phyloP scores from a whole-genome alignment of 1,140 invertebrate species.

The Dolichoris vasculosae region DNA sequence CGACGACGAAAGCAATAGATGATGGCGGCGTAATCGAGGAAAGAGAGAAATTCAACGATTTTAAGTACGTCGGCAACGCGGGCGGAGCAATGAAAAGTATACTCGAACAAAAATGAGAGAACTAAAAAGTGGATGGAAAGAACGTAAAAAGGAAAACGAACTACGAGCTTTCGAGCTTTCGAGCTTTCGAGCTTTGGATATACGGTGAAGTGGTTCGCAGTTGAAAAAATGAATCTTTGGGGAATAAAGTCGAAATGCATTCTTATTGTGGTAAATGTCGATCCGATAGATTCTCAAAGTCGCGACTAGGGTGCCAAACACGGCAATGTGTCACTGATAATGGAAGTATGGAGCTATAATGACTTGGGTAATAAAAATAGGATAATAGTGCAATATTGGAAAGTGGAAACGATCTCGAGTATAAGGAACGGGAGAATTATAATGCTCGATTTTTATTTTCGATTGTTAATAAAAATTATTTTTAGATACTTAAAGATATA shows the following conservation, averaged over 20 bases:
- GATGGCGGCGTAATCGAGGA: neutral
- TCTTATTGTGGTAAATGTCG: neutral
- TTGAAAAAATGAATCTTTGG: neutral
- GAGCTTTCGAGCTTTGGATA: no score
- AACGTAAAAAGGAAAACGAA: neutral
- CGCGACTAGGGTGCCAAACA: conserved; percentile 2
- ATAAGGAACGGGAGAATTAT: neutral
- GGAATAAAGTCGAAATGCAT: neutral
- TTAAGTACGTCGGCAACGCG: neutral
- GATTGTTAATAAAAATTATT: no score
- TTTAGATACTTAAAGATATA: no score
- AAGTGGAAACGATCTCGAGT: neutral
- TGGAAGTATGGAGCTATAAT: neutral
- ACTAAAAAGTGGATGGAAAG: no score
- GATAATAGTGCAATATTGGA: conserved; percentile 22
- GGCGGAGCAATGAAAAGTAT: neutral
- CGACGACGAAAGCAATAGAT: conserved; percentile 13
- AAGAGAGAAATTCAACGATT: no score
- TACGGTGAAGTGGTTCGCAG: neutral
- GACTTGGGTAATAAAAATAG: conserved; percentile 32
- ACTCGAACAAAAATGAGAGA: conserved; percentile 13
- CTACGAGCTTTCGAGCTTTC: neutral
- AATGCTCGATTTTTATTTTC: no score
- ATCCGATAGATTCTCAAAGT: conserved; percentile 12
- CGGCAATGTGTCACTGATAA: conserved; percentile 20